phyloP scores from a whole-genome alignment of 1,140 invertebrate genomes.

The Lysiphlebus fabarum region DNA sequence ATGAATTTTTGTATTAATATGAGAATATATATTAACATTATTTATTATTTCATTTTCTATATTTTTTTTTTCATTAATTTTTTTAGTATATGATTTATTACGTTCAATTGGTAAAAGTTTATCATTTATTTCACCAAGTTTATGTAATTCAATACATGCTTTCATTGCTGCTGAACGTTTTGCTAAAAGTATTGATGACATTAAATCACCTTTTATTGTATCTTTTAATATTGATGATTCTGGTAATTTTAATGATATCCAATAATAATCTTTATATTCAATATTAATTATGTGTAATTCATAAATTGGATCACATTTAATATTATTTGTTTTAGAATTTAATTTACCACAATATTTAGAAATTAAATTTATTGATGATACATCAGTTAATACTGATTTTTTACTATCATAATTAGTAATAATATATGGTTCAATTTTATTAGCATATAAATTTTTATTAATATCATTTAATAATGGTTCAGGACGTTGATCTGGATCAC shows the following conservation, averaged over 20 bases:
- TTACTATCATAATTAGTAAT: conserved; percentile 43
- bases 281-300: conserved; percentile 32
- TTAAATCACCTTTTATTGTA: conserved; percentile 41
- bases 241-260: conserved; percentile 46
- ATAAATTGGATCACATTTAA: conserved; percentile 70
- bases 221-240: conserved; percentile 33
- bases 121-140: conserved; percentile 75
- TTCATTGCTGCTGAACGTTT: conserved; percentile 79
- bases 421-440: conserved; percentile 55
- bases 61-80: conserved; percentile 57
- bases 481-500: conserved; percentile 55
- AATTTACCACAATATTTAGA: conserved; percentile 77
- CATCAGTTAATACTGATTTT: conserved; percentile 59
- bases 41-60: conserved; percentile 29
- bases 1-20: conserved; percentile 55
- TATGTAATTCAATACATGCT: conserved; percentile 69
- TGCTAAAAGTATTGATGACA: conserved; percentile 62
- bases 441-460: conserved; percentile 49
- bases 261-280: conserved; percentile 9
- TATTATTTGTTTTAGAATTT: conserved; percentile 76
- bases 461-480: conserved; percentile 57
- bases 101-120: conserved; percentile 76
- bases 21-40: conserved; percentile 66
- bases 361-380: conserved; percentile 68
- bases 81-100: no score